A percentile compares a stretch with the other conserved stretches of the same genome.
These are phyloP conservation scores for Antennarius striatus DNA, from an alignment of 2,113 vertebrate species.

Conservation along the genomic window DNA sequence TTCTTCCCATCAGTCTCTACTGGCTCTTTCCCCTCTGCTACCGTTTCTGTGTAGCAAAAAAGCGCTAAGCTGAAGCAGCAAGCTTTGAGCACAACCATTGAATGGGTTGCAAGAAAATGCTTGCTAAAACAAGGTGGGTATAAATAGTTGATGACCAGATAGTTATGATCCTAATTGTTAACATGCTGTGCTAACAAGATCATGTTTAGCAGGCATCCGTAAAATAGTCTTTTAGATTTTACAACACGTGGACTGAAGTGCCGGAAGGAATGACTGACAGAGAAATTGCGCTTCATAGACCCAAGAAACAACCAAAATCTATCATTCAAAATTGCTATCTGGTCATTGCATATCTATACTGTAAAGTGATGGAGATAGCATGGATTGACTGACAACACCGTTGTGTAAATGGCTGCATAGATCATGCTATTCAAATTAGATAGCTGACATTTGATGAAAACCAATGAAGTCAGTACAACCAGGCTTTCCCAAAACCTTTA, in stretches of 20 bases:
- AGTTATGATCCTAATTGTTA: background rate
- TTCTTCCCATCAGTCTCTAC: slow-evolving; percentile 74
- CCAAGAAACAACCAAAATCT: background rate
- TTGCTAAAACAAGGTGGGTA: slow-evolving; percentile 50
- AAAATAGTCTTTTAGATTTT: too few species aligned
- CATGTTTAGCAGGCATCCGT: too few species aligned
- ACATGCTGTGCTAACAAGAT: background rate
- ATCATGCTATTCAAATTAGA: background rate
- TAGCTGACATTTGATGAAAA: background rate
- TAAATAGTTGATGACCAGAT: slow-evolving; percentile 64
- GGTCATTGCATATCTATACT: slow-evolving; percentile 64
- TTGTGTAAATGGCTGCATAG: background rate
- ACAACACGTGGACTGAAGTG: background rate
- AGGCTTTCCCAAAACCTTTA: slow-evolving; percentile 40
- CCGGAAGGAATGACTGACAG: background rate
- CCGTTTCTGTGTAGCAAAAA: slow-evolving; percentile 81
- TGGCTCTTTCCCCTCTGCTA: slow-evolving; percentile 68
- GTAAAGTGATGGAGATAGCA: slow-evolving; percentile 36
- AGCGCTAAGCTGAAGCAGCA: slow-evolving; percentile 77
- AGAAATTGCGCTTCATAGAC: background rate
- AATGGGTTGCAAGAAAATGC: slow-evolving; percentile 57
- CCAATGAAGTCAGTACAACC: slow-evolving; percentile 34
- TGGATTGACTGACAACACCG: slow-evolving; percentile 40
- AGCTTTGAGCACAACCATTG: slow-evolving; percentile 58
- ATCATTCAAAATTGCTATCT: slow-evolving; percentile 16